phyloP scores from a whole-genome alignment of 2,888 invertebrate species.

The Noctua fimbriata region DNA sequence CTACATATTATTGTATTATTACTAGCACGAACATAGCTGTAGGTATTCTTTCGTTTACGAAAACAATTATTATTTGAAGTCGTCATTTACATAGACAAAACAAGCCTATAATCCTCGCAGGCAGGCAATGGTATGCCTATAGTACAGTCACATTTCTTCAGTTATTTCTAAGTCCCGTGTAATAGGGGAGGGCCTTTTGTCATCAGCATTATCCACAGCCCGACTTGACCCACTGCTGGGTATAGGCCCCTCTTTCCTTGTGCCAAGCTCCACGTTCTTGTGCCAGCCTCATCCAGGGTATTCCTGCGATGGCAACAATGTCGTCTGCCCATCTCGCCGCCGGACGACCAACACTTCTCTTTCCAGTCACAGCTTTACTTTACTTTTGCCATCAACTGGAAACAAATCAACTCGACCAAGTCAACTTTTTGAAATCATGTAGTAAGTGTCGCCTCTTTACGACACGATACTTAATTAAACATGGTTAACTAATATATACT shows the following conservation, averaged over 20 bases:
- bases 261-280: too few species aligned
- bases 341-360: too few species aligned
- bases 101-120: neutral
- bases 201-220: too few species aligned
- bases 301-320: too few species aligned
- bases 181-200: neutral
- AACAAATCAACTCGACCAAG: neutral
- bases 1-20: slow-evolving; percentile 28
- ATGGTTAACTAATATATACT: neutral
- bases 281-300: too few species aligned
- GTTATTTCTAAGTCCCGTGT: neutral
- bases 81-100: neutral
- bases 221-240: too few species aligned
- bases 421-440: neutral
- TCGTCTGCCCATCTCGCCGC: too few species aligned
- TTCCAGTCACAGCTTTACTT: too few species aligned
- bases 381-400: neutral
- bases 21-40: neutral
- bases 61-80: neutral
- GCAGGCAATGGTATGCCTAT: neutral
- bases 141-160: neutral
- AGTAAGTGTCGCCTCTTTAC: neutral
- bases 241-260: too few species aligned
- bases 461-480: neutral
- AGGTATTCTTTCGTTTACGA: neutral